Conservation (phyloP, 2,113 vertebrate species). For the Rhea pennata region DNA sequence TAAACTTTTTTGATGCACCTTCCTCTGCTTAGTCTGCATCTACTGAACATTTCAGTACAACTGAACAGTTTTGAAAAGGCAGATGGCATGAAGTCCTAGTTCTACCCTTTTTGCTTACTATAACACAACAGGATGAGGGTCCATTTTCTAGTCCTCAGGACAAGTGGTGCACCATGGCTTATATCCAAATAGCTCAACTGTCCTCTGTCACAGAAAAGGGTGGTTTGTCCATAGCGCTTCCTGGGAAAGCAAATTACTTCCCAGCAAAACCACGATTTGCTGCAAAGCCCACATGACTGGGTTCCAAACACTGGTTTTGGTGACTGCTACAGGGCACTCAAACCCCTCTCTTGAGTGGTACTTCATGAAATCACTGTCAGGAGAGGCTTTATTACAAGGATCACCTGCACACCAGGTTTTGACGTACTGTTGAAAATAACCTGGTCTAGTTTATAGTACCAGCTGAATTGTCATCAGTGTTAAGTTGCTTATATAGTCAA, state of each 20-base stretch:
- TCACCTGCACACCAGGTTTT: background rate
- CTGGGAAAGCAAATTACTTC: background rate
- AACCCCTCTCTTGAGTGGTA: background rate
- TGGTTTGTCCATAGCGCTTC: background rate
- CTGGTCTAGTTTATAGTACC: background rate
- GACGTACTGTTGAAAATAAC: background rate
- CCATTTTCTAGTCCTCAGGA: background rate
- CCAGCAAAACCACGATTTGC: background rate
- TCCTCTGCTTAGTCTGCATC: background rate
- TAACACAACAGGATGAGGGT: background rate
- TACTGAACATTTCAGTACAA: background rate
- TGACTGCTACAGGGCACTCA: background rate
- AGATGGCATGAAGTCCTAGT: background rate
- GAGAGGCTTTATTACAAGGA: background rate
- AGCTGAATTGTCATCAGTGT: background rate
- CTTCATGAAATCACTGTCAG: background rate
- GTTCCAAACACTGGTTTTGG: background rate
- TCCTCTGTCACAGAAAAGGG: background rate
- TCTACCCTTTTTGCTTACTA: too few relatives aligned
- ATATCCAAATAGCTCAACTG: background rate
- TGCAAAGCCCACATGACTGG: background rate
- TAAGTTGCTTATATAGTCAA: background rate
- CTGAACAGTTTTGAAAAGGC: background rate
- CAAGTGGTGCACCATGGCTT: background rate
- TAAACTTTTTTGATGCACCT: accelerated